Percentiles rank a stretch among this genome's conserved stretches.
These are phyloP conservation scores for Camponotus vicinus DNA, from an alignment of 1,140 invertebrate species.

Conservation along the genomic window DNA sequence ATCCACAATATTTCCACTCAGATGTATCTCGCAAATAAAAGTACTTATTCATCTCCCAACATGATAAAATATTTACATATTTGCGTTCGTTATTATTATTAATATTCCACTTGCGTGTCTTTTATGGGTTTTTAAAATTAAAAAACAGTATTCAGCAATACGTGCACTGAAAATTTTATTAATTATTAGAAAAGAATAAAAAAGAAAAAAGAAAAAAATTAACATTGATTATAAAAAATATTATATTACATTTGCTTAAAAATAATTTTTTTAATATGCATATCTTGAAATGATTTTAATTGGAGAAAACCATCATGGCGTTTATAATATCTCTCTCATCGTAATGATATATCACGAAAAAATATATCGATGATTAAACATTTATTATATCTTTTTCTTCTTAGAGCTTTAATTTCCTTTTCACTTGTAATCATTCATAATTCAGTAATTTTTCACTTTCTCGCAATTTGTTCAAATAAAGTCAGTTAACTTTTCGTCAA, in stretches of 20 bases:
- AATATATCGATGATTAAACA: not conserved
- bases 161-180: not conserved
- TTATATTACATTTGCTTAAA: not conserved
- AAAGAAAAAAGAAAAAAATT: not conserved
- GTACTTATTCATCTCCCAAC: not conserved
- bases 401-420: not conserved
- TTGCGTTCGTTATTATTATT: not conserved
- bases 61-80: not conserved
- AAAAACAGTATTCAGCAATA: not conserved
- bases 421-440: not conserved
- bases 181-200: not conserved
- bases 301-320: not conserved
- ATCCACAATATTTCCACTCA: not conserved
- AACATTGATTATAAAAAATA: not conserved
- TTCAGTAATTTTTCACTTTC: not conserved
- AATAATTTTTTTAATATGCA: not conserved
- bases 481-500: not conserved
- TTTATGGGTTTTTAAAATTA: slow-evolving; percentile 6
- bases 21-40: not conserved
- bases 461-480: not conserved
- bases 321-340: not conserved
- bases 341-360: not conserved
- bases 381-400: not conserved
- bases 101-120: not conserved
- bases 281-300: not conserved